Evolutionary conservation across 2,113 vertebrate species (phyloP).

Genomic region (Cercopithecus mona): DNA sequence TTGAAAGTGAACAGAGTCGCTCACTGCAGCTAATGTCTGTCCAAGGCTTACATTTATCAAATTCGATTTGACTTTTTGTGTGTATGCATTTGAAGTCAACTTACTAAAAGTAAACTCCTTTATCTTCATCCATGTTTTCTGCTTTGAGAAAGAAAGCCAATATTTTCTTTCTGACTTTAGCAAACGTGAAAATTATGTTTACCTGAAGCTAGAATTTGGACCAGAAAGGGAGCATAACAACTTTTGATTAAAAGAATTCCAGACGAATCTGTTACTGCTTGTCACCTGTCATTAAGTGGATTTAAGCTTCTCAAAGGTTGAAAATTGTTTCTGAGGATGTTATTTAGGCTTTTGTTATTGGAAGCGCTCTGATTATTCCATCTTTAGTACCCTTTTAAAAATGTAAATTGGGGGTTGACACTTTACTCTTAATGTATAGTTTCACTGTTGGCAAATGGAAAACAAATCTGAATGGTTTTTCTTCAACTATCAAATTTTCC

Average conservation of each 20-base stretch:
- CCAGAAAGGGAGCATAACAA: not conserved
- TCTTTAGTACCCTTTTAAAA: not conserved
- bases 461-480: not conserved
- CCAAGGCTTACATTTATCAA: not conserved
- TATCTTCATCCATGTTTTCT: not conserved
- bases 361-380: not conserved
- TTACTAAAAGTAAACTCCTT: not conserved
- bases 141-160: not conserved
- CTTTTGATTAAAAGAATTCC: not conserved
- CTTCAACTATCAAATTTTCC: conserved; percentile 38
- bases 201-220: not conserved
- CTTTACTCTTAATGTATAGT: not conserved
- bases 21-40: not conserved
- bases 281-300: not conserved
- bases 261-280: not conserved
- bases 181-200: not conserved
- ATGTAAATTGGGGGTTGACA: not conserved
- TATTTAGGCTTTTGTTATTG: conserved; percentile 10
- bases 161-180: conserved; percentile 24
- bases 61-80: not conserved
- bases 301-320: not conserved
- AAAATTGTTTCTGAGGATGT: conserved; percentile 3
- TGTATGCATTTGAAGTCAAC: not conserved
- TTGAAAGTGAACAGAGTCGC: not conserved
- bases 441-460: not conserved